Base-by-base conservation (phyloP, 2,888 invertebrate species). In the Nineta flava region DNA sequence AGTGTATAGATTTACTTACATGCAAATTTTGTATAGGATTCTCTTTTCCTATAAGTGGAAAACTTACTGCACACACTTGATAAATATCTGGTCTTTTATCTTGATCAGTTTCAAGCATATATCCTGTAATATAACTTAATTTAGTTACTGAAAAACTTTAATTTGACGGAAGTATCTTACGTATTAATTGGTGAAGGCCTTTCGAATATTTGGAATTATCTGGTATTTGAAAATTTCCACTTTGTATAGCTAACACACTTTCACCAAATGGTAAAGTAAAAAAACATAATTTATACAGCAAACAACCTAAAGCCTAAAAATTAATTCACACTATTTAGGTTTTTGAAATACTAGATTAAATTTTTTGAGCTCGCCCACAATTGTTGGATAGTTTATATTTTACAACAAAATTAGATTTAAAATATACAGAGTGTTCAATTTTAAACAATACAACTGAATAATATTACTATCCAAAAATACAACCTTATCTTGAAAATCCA, bases 191-290 rank as follows among this genome's bases (percentile, higher is more conserved):
- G 65, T 82, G 81, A 61, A 87, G 66, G 52, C 77, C 74, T 59
- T 73, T 74, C 19, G 84, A 81, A 69, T 78, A 87, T 65, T 75
- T 78, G 16, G 85, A 83, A 66, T 74, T 77, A 63, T 87, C 83
- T 49, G 92, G 92, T 68, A 92, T 84, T 55, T 77, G 78, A 64
- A 90, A 88, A 61, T 83, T 82, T 48, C 87, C 91, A 65, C 84
- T 87, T 66, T 91, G 90, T 62, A 94, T 93, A 48, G 93, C 92
- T 57, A 93, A 70, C n/a, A 86, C 82, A 61, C 88, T 90, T 66
- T 94, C 93, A 31, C 88, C 92, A 67, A 93, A 93, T 47, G 92
- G 93, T 61, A 91, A 72, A 35, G 81, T 75, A 66, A 92, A 92
- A 69, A 84, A 94, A 68, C 90, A 91, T 57, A 94, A 72, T 65